Conservation (phyloP, 1,140 invertebrate species). For the Drosophila sp. region DNA sequence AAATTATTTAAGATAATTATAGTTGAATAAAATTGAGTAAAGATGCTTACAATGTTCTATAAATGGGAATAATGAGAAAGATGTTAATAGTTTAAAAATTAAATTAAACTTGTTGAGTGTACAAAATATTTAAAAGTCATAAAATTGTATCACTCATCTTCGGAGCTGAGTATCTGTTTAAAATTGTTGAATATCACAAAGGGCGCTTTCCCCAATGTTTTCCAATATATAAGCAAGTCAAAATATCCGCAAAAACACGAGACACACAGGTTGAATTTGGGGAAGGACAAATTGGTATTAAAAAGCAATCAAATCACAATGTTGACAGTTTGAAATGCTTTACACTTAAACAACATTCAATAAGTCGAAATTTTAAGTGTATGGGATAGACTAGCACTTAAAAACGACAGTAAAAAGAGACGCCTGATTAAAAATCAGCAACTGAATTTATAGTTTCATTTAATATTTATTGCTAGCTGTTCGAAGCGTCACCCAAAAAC, state of each 20-base stretch:
- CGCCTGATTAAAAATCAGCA: not conserved
- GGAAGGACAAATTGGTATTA: conserved; percentile 2
- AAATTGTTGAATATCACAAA: too few relatives aligned
- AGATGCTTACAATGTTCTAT: too few relatives aligned
- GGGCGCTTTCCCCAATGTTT: not conserved
- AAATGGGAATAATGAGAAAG: too few relatives aligned
- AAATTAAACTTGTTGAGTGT: too few relatives aligned
- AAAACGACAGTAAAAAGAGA: not conserved
- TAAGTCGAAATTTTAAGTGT: not conserved
- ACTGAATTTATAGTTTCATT: conserved; percentile 5
- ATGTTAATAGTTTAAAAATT: too few relatives aligned
- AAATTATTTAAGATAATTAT: too few relatives aligned
- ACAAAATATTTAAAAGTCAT: too few relatives aligned
- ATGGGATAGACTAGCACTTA: not conserved
- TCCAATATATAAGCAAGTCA: not conserved
- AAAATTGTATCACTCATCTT: too few relatives aligned
- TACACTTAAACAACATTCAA: not conserved
- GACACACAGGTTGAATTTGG: not conserved
- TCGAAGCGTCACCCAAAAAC: conserved; percentile 25
- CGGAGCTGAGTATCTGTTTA: too few relatives aligned
- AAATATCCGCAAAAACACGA: not conserved
- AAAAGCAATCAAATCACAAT: conserved; percentile 14
- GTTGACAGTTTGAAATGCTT: conserved; percentile 7
- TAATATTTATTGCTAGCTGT: not conserved
- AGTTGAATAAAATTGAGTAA: too few relatives aligned